Percentiles rank a stretch among this genome's conserved stretches.
phyloP scores from a whole-genome alignment of 2,797 vertebrate species.

The Centroberyx gerrardi region DNA sequence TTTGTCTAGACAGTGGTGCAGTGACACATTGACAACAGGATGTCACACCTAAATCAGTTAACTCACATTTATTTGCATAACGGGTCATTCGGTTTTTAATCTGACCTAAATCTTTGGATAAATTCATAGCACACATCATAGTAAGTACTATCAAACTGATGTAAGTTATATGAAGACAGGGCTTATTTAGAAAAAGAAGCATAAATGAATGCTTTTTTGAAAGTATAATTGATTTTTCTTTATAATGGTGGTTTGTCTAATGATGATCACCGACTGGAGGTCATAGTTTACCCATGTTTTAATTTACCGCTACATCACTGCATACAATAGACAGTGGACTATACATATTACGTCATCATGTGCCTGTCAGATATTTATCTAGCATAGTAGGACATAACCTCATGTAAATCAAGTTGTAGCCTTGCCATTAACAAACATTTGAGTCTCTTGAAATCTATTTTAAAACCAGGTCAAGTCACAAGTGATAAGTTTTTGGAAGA shows the following conservation, averaged over 20 bases:
- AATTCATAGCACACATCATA: not conserved
- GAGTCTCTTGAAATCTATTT: conserved; percentile 37
- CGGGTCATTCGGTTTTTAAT: no score
- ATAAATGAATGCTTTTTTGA: conserved; percentile 10
- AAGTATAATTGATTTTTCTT: not conserved
- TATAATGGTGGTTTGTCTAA: no score
- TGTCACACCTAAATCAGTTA: no score
- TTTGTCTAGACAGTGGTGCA: conserved; percentile 15
- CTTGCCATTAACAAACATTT: not conserved
- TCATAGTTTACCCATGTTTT: conserved; percentile 16
- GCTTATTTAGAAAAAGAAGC: not conserved
- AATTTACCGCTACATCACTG: conserved; percentile 40
- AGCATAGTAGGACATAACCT: conserved; percentile 29
- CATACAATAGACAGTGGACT: conserved; percentile 48
- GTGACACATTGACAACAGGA: conserved; percentile 7
- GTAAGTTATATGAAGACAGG: not conserved
- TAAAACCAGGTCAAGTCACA: conserved; percentile 18
- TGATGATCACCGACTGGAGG: no score
- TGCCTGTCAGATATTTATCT: conserved; percentile 56
- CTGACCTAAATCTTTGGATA: not conserved
- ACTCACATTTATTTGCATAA: no score
- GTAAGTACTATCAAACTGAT: not conserved
- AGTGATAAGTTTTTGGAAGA: not conserved
- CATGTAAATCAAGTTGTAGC: conserved; percentile 10
- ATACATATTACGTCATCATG: conserved; percentile 34